These are phyloP conservation scores for Drosophila trapezifrons DNA, from an alignment of 1,140 invertebrate genomes.

Conservation along the genomic window DNA sequence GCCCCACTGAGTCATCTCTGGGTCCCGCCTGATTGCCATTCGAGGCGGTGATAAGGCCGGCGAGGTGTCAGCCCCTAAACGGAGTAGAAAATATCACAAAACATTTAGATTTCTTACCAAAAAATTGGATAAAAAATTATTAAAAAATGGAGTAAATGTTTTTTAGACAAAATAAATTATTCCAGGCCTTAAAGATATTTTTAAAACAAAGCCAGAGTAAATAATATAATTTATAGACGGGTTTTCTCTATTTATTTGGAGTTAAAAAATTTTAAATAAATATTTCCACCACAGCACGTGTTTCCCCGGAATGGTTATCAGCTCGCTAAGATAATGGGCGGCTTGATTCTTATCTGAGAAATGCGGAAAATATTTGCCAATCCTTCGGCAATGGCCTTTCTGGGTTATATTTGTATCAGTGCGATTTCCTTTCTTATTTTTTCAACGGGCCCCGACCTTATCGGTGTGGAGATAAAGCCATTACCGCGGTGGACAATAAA, in stretches of 20 bases:
- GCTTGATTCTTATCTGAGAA: constrained; percentile 27
- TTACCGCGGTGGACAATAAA: constrained; percentile 2
- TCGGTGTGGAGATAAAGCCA: constrained; percentile 26
- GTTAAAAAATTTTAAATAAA: not conserved
- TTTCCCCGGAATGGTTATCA: not conserved
- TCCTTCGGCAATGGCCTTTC: not conserved
- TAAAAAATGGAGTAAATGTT: too few species aligned
- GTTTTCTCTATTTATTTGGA: not conserved
- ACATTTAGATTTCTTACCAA: not conserved
- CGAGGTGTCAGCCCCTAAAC: not conserved
- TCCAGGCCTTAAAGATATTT: too few species aligned
- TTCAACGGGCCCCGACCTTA: constrained; percentile 12
- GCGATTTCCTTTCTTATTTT: not conserved
- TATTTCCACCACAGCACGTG: not conserved
- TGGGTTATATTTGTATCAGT: constrained; percentile 2
- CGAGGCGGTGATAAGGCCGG: constrained; percentile 1
- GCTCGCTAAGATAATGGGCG: too few species aligned
- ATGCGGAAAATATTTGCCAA: constrained; percentile 36
- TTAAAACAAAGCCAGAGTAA: too few species aligned
- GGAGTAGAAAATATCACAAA: not conserved
- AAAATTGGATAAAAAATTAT: not conserved
- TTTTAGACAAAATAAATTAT: too few species aligned
- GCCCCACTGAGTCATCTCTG: constrained; percentile 11
- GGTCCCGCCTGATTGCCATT: constrained; percentile 10
- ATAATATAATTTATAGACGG: not conserved